phyloP scores from a whole-genome alignment of 2,797 vertebrate genomes.

The Pseudotriccus pelzelni region DNA sequence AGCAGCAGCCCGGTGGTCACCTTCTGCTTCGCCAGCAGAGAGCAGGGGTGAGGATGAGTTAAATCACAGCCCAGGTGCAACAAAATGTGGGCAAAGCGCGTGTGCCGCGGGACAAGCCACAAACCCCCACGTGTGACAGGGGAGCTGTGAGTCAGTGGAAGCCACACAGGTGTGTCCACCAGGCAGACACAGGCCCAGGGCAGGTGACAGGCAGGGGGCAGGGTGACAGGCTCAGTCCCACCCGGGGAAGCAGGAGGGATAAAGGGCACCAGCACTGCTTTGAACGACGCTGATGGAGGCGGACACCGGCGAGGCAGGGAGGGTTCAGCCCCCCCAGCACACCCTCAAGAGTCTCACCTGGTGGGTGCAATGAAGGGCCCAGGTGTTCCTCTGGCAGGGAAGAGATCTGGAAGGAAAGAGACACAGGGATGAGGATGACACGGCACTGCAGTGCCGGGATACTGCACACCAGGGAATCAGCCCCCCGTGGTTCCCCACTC shows the following conservation, averaged over 20 bases:
- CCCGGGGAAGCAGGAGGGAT: neutral
- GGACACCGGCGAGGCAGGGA: fast-evolving
- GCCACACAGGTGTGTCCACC: neutral
- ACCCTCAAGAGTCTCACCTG: constrained; percentile 55
- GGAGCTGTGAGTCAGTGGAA: neutral
- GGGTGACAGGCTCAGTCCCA: neutral
- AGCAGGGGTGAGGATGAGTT: fast-evolving
- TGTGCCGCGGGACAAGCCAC: fast-evolving
- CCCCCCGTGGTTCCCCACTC: neutral
- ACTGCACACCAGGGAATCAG: neutral
- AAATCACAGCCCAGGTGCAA: neutral
- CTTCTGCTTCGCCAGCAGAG: neutral
- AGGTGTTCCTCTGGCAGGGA: neutral
- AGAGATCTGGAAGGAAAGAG: constrained; percentile 33
- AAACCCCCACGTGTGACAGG: fast-evolving
- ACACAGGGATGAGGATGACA: neutral
- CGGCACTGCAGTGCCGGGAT: neutral
- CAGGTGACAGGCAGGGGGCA: neutral
- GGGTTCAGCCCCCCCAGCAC: neutral
- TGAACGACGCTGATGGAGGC: neutral
- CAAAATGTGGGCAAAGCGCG: neutral
- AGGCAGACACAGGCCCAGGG: neutral
- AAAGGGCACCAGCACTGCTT: neutral
- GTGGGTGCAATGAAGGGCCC: neutral
- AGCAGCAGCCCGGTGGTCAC: fast-evolving